phyloP scores from a whole-genome alignment of 2,888 invertebrate species.

The Dascillus cervinus region DNA sequence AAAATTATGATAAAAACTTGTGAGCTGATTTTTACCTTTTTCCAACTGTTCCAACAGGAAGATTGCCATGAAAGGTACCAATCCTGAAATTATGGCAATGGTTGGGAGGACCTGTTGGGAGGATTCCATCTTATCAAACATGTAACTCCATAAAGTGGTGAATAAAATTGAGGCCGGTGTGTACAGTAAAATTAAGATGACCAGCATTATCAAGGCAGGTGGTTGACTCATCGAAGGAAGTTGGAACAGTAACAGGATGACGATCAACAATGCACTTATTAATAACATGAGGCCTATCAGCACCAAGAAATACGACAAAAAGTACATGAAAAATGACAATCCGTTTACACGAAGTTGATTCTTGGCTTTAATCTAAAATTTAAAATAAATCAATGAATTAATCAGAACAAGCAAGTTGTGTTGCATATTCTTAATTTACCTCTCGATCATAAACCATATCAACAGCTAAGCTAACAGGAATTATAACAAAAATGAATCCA shows the following conservation, averaged over 20 bases:
- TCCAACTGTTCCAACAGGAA: constrained; percentile 64
- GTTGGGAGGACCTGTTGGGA: constrained; percentile 74
- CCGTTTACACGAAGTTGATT: constrained; percentile 79
- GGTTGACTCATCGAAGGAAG: constrained; percentile 62
- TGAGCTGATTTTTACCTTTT: constrained; percentile 50
- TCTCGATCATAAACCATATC: constrained; percentile 79
- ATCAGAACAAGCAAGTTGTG: too few relatives aligned
- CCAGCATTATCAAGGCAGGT: constrained; percentile 60
- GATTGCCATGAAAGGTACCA: constrained; percentile 67
- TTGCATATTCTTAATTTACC: too few relatives aligned
- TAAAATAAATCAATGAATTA: constrained; percentile 6
- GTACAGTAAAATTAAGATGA: constrained; percentile 58
- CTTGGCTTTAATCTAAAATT: constrained; percentile 64
- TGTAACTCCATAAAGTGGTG: constrained; percentile 68
- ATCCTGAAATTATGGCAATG: constrained; percentile 65
- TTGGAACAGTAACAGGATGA: constrained; percentile 59
- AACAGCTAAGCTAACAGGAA: constrained; percentile 69
- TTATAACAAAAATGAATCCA: constrained; percentile 72
- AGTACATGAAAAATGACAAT: constrained; percentile 66
- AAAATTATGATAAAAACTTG: too few relatives aligned
- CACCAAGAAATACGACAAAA: constrained; percentile 66
- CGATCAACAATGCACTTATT: constrained; percentile 56
- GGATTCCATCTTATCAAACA: constrained; percentile 76
- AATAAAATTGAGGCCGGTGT: constrained; percentile 69
- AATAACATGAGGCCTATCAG: constrained; percentile 61